These are phyloP conservation scores for Eledona agricola DNA, from an alignment of 2,888 invertebrate species.

Conservation along the genomic window DNA sequence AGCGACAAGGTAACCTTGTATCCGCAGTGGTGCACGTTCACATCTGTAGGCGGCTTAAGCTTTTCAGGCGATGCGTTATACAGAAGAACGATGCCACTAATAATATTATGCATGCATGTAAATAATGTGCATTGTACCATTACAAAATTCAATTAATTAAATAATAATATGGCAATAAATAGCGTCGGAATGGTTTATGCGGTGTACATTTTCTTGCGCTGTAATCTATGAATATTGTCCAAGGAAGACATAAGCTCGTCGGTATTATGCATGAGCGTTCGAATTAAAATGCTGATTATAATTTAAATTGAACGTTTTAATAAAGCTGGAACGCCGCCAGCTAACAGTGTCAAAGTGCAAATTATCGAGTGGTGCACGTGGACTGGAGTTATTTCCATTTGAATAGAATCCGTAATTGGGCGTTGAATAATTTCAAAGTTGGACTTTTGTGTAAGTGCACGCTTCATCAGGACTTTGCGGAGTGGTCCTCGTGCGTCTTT, in stretches of 20 bases:
- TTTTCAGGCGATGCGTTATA: constrained; percentile 15
- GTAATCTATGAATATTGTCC: constrained; percentile 2
- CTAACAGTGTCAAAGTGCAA: constrained; percentile 38
- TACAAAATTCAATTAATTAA: constrained; percentile 1
- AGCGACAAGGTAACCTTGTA: no score
- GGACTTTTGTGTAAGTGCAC: constrained; percentile 52
- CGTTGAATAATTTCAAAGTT: constrained; percentile 55
- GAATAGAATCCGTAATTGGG: constrained; percentile 55
- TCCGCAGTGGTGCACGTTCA: no score
- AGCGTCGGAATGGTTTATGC: neutral
- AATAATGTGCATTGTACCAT: neutral
- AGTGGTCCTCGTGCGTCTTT: constrained; percentile 6
- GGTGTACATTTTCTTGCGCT: neutral
- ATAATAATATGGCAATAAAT: neutral
- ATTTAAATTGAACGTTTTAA: constrained; percentile 37
- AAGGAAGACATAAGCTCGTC: constrained; percentile 4
- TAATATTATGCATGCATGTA: constrained; percentile 8
- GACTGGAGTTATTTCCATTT: constrained; percentile 54
- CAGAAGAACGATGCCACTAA: constrained; percentile 5
- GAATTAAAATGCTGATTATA: constrained; percentile 31
- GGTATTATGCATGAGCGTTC: constrained; percentile 17
- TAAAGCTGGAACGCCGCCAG: constrained; percentile 32
- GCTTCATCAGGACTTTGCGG: constrained; percentile 45
- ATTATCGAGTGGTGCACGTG: constrained; percentile 47
- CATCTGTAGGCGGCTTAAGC: constrained; percentile 20